A percentile compares a stretch with the other conserved stretches of the same genome.
Conservation (phyloP, 2,113 vertebrate species). For the Corydoras sp. region DNA sequence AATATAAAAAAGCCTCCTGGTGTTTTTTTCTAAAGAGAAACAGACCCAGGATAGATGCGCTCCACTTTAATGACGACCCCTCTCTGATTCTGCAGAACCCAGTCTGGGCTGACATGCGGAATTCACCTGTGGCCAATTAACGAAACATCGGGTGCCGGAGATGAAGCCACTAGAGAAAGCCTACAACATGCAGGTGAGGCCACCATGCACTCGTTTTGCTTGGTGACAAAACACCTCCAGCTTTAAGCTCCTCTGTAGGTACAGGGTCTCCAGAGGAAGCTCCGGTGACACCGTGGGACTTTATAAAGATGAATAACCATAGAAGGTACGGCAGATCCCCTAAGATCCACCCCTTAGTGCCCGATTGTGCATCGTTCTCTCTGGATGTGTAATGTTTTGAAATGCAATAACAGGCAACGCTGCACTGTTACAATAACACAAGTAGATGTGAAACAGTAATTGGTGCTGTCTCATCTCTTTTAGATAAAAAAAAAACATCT, state of each 20-base stretch:
- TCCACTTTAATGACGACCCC: slow-evolving; percentile 37
- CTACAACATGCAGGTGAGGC: slow-evolving; percentile 24
- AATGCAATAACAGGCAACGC: slow-evolving; percentile 30
- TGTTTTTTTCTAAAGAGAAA: slow-evolving; percentile 20
- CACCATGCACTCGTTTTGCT: slow-evolving; percentile 20
- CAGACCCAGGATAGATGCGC: slow-evolving; percentile 9
- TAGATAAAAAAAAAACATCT: slow-evolving; percentile 13
- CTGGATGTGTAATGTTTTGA: slow-evolving; percentile 30
- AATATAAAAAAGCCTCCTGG: slow-evolving; percentile 20
- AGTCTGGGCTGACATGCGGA: slow-evolving; percentile 23
- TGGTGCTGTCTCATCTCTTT: slow-evolving; percentile 38
- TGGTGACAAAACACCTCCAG: slow-evolving; percentile 25
- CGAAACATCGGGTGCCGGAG: slow-evolving; percentile 37
- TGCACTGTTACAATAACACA: slow-evolving; percentile 47
- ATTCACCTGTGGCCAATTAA: slow-evolving; percentile 55
- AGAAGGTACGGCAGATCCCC: slow-evolving; percentile 8
- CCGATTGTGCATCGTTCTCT: background rate
- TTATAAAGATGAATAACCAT: slow-evolving; percentile 35
- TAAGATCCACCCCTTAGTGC: background rate
- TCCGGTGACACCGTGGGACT: slow-evolving; percentile 26
- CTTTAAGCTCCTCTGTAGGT: slow-evolving; percentile 7
- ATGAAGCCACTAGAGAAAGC: slow-evolving; percentile 34
- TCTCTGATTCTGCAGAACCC: slow-evolving; percentile 27
- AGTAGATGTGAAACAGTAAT: slow-evolving; percentile 46
- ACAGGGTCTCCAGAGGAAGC: slow-evolving; percentile 4